These are phyloP conservation scores for Plagiodera versicolora DNA, from an alignment of 2,888 invertebrate genomes.

Conservation along the genomic window DNA sequence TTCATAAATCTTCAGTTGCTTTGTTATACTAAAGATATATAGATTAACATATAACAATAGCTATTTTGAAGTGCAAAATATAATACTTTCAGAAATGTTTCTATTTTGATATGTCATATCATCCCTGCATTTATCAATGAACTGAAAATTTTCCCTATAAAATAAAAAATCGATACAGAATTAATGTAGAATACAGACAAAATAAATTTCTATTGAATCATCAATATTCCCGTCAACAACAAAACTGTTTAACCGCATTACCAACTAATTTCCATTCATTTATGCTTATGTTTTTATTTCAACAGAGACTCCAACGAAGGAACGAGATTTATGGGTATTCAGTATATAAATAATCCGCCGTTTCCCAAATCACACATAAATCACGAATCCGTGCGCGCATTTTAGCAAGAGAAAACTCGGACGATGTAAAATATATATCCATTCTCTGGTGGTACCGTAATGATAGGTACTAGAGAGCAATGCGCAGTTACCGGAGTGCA, in stretches of 20 bases:
- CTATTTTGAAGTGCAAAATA: too few relatives aligned
- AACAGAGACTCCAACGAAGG: constrained; percentile 9
- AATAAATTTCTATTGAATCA: background rate
- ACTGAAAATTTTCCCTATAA: too few relatives aligned
- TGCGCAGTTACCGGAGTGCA: constrained; percentile 1
- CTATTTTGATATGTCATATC: too few relatives aligned
- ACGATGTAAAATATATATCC: constrained; percentile 19
- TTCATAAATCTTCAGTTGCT: too few relatives aligned
- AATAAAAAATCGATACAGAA: too few relatives aligned
- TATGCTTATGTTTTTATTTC: constrained; percentile 24
- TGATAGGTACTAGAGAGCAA: constrained; percentile 10
- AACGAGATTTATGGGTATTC: constrained; percentile 14
- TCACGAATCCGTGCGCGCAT: constrained; percentile 32
- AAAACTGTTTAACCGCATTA: constrained; percentile 11
- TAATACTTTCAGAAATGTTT: too few relatives aligned
- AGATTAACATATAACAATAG: too few relatives aligned
- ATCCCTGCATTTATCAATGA: too few relatives aligned
- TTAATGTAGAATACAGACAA: background rate
- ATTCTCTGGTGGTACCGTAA: constrained; percentile 13
- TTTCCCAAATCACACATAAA: constrained; percentile 32
- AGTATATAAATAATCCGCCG: constrained; percentile 27
- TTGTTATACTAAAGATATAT: too few relatives aligned
- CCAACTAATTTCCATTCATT: constrained; percentile 19
- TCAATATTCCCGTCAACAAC: constrained; percentile 14
- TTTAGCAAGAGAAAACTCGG: constrained; percentile 33